Evolutionary conservation across 2,888 invertebrate genomes (phyloP), one percentile per base, ranked within the genome.

Genomic region (Argynnis bischoffii): DNA sequence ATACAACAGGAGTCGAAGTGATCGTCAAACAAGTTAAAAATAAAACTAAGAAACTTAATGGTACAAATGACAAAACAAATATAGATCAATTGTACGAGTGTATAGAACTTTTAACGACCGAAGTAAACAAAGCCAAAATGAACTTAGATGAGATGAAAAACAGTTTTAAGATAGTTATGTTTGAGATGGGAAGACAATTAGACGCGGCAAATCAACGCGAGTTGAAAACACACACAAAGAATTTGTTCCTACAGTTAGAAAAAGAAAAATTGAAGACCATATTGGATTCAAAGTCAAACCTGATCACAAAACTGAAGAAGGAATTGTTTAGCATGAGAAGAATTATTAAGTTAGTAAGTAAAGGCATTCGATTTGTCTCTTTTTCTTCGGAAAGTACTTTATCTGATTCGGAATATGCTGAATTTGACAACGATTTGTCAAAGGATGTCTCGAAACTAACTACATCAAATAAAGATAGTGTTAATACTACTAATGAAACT

Each of bases 1-100:
- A 87, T 35, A 87, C 86, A 13, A 88, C 88, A 31, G 86, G 89
- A 1, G 85, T 90, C 2, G 90, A 90, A 78, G 84, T 90, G 4
- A 81, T 88, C 47, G 86, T 89, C 1, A 90, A 89, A 78, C 86
- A 87, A 72, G 77, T 88, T 6, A 74, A 79, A 4, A 79, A 78
- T 63, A 79, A 76, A 70, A 79, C 74, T 57, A 81, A 77, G 41
- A 79, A 77, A 66, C 21, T 74, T 54, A 60, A 66, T 50, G 66
- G 6, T 26, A 5, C 21, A 5, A 66, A 57, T 61, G 71, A 69
- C 35, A 41, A 41, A 41, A 41, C 35, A 41, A 41, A 41, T 46
- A 63, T 26, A 8, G 61, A 60, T n/a, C 55, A 68, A 63, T 72
- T 83, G 0, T 77, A 79, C 69, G 73, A 77, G 64, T 85, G 88